Conservation (phyloP, 2,888 invertebrate genomes). For the Heliconius erato region DNA sequence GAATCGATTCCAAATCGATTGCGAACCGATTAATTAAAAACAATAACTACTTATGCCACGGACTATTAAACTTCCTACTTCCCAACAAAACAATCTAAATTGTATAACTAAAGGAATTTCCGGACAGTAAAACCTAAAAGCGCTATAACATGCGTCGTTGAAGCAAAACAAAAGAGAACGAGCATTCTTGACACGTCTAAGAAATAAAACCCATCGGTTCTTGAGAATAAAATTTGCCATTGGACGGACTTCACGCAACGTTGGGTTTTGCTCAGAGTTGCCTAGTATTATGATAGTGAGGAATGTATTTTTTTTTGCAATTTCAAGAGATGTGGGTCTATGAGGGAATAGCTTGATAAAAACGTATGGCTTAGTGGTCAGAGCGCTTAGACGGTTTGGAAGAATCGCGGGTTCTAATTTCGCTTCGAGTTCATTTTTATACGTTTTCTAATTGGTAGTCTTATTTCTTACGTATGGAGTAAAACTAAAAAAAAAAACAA, state of each 20-base stretch:
- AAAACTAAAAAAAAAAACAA: no score
- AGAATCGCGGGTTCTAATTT: no score
- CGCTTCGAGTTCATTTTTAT: no score
- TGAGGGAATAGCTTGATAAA: no score
- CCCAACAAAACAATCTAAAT: constrained; percentile 37
- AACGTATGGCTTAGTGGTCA: no score
- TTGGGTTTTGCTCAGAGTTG: constrained; percentile 51
- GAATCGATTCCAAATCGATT: background rate
- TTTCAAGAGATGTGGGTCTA: background rate
- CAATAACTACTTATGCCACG: constrained; percentile 6
- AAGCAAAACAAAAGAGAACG: constrained; percentile 53
- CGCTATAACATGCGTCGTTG: constrained; percentile 54
- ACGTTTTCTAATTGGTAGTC: no score
- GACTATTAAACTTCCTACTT: background rate
- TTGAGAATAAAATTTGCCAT: constrained; percentile 52
- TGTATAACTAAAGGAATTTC: constrained; percentile 40
- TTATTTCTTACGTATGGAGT: no score
- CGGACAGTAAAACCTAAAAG: constrained; percentile 50
- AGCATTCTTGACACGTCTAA: constrained; percentile 56
- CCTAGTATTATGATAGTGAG: constrained; percentile 2
- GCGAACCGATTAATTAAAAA: constrained; percentile 5
- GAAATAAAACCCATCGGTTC: constrained; percentile 55
- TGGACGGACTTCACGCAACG: constrained; percentile 53
- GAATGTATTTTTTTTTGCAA: background rate
- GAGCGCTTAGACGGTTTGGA: no score